Conservation (phyloP, 1,140 invertebrate species). For the Phthorimaea operculella region DNA sequence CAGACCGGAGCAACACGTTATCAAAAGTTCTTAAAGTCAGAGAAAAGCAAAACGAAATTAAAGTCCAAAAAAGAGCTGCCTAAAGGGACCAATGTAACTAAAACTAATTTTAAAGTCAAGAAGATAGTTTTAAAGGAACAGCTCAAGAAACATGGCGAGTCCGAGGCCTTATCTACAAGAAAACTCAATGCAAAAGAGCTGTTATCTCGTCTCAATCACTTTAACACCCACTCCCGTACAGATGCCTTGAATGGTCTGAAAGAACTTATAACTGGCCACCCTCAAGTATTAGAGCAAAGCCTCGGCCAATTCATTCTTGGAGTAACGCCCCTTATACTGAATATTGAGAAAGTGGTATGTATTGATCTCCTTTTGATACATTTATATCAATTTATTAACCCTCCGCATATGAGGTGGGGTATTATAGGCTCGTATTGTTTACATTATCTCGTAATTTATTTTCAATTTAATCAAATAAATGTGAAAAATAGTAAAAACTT, state of each 20-base stretch:
- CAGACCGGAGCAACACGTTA: conserved; percentile 65
- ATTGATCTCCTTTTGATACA: not conserved
- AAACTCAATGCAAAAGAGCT: conserved; percentile 84
- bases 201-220: conserved; percentile 79
- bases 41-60: conserved; percentile 82
- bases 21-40: conserved; percentile 77
- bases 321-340: conserved; percentile 75
- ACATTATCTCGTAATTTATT: too few relatives aligned
- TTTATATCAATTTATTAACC: too few relatives aligned
- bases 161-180: conserved; percentile 74
- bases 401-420: too few relatives aligned
- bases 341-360: conserved; percentile 73
- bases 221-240: conserved; percentile 76
- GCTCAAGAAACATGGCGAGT: conserved; percentile 71
- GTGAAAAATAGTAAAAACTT: too few relatives aligned
- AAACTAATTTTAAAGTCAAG: conserved; percentile 88
- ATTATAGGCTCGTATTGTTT: too few relatives aligned
- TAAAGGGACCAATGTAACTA: conserved; percentile 85
- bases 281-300: conserved; percentile 69
- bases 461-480: too few relatives aligned
- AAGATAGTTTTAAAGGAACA: conserved; percentile 86
- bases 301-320: conserved; percentile 76
- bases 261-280: conserved; percentile 72
- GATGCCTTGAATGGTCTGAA: conserved; percentile 78
- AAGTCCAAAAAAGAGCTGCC: conserved; percentile 77